Base-by-base conservation (phyloP, 2,113 vertebrate genomes). In the Ascaphus truei region DNA sequence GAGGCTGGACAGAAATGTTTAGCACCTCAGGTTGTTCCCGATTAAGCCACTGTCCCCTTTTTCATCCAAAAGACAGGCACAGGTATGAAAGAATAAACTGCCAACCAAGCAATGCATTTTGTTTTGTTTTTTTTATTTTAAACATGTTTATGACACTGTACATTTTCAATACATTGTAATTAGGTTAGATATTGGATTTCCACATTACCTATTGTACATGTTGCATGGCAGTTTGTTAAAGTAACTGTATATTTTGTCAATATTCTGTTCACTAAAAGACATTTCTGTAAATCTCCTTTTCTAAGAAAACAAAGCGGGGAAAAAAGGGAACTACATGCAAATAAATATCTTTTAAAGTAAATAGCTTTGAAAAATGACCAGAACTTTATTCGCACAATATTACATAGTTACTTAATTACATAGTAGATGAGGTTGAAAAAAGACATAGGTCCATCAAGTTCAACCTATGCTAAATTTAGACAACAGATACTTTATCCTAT, bases 1-100 rank as follows among this genome's bases (percentile, higher is more conserved):
- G 94, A 96, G 62, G 88, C 93, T 68, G 89, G 84, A 76, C 91
- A 94, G 76, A 98, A 98, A 85, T 93, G 93, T 85, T 90, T 96
- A 75, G 94, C 95, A 71, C 92, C 95, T 81, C 93, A 92, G 86
- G 88, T 88, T 83, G 87, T 88, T 72, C 91, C 87, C 60, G 88
- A 89, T 74, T 90, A 90, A 76, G 50, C 63, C 77, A 76, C 83
- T 72, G 61, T 57, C 22, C 43, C 53, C 53, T 79, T 82, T 74
- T 80, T 77, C 36, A 74, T 80, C 73, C 58, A 62, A 62, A 43
- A 64, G 51, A 69, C 58, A 0, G 5, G 57, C 76, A 55, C 25
- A 78, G 77, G 79, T 83, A 87, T 79, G 72, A 79, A 75, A 36
- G 45, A 67, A 55, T 56, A 71, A 82, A 87, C 87, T 86, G 86